These are phyloP conservation scores for Hoplostethus mediterraneus DNA, from an alignment of 2,797 vertebrate species.

Conservation along the genomic window DNA sequence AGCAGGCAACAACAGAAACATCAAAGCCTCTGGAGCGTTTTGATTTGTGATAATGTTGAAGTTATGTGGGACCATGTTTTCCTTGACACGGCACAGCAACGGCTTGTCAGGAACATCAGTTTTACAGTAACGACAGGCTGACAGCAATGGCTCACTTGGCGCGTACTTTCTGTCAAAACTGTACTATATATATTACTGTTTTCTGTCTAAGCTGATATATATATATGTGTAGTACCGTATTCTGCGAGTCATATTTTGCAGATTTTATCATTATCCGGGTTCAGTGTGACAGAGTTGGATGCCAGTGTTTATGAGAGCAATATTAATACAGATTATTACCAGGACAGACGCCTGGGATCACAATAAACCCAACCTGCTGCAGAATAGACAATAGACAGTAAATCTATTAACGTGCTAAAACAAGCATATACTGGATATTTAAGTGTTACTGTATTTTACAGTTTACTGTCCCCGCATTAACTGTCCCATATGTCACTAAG, in stretches of 20 bases:
- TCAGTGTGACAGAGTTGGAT: not conserved
- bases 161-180: slow-evolving; percentile 52
- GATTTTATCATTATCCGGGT: slow-evolving; percentile 30
- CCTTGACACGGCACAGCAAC: not conserved
- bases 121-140: slow-evolving; percentile 47
- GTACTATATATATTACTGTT: slow-evolving; percentile 18
- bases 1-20: slow-evolving; percentile 28
- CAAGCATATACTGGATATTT: not conserved
- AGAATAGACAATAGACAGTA: not conserved
- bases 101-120: slow-evolving; percentile 49
- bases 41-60: slow-evolving; percentile 56
- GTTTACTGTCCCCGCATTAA: slow-evolving; percentile 2
- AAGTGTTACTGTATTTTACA: not conserved
- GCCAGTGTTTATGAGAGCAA: not conserved
- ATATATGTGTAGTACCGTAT: not conserved
- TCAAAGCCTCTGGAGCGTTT: slow-evolving; percentile 18
- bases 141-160: slow-evolving; percentile 35
- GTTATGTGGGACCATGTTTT: slow-evolving; percentile 55
- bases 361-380: not conserved
- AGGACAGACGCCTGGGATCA: not conserved
- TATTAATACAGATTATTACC: not conserved
- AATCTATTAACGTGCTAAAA: not conserved
- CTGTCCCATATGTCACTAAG: not conserved
- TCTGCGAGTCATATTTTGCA: not conserved
- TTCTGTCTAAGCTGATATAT: slow-evolving; percentile 14